Percentiles rank a stretch among this genome's conserved stretches.
These are phyloP conservation scores for Falco naumanni DNA, from an alignment of 2,797 vertebrate species.

Conservation along the genomic window DNA sequence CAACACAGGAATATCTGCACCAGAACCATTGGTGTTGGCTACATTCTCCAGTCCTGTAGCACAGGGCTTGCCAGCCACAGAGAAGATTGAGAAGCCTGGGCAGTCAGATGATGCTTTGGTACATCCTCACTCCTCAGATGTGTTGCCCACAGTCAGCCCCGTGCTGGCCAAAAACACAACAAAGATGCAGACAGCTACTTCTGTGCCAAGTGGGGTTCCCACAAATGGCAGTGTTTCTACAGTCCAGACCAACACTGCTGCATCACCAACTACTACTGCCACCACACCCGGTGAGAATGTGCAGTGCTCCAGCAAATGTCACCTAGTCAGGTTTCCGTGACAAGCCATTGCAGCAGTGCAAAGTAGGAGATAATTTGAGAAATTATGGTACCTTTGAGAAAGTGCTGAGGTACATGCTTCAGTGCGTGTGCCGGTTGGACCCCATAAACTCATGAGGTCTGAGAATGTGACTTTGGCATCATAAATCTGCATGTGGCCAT, in stretches of 20 bases:
- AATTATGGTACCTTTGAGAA: neutral
- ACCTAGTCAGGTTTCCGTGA: neutral
- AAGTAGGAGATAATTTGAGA: neutral
- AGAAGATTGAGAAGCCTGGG: constrained; percentile 67
- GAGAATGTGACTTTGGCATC: neutral
- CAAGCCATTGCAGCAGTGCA: neutral
- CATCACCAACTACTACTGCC: constrained; percentile 63
- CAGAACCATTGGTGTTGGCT: neutral
- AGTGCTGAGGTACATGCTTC: neutral
- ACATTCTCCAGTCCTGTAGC: constrained; percentile 45
- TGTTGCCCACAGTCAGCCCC: neutral
- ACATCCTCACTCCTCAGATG: constrained; percentile 9
- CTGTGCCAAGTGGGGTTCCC: constrained; percentile 49
- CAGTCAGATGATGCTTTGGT: constrained; percentile 52
- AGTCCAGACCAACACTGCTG: neutral
- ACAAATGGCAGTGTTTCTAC: constrained; percentile 29
- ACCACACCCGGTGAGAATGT: constrained; percentile 72
- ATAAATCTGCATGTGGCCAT: neutral
- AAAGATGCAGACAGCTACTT: neutral
- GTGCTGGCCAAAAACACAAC: neutral
- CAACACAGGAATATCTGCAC: neutral
- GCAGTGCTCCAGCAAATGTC: neutral
- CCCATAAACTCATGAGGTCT: neutral
- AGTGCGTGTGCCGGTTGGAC: accelerated
- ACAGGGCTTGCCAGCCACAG: constrained; percentile 57